These are phyloP conservation scores for Syngnathus typhle DNA, from an alignment of 2,113 vertebrate species.

Conservation along the genomic window DNA sequence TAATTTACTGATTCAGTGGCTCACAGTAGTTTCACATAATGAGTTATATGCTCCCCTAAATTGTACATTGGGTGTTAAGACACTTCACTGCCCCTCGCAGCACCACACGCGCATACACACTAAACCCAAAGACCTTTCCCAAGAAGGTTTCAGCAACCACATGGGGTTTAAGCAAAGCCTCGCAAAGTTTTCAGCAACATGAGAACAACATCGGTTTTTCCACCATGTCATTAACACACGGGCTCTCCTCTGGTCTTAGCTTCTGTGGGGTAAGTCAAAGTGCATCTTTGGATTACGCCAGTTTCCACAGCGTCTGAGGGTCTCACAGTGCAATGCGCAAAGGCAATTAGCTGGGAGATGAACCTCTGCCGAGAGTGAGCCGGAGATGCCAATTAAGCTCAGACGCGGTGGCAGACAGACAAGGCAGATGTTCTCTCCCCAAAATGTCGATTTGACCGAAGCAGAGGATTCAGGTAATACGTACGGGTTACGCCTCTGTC, in stretches of 20 bases:
- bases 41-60: neutral
- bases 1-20: slow-evolving; percentile 5
- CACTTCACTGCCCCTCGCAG: neutral
- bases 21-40: neutral
- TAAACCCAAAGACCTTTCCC: slow-evolving; percentile 7
- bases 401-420: slow-evolving; percentile 8
- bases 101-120: slow-evolving; percentile 1
- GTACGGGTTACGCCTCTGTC: neutral
- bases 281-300: slow-evolving; percentile 11
- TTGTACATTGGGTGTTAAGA: neutral
- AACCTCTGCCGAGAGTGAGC: slow-evolving; percentile 30
- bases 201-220: slow-evolving; percentile 12
- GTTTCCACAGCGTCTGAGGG: slow-evolving; percentile 6
- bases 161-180: slow-evolving; percentile 19
- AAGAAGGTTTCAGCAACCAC: slow-evolving; percentile 2
- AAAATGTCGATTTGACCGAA: neutral
- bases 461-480: slow-evolving; percentile 8
- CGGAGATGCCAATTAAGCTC: slow-evolving; percentile 36
- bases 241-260: slow-evolving; percentile 2
- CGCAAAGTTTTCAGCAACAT: slow-evolving; percentile 6
- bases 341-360: slow-evolving; percentile 26
- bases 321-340: slow-evolving; percentile 7
- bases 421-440: slow-evolving; percentile 4
- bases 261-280: slow-evolving; percentile 11
- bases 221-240: slow-evolving; percentile 2